A percentile compares a stretch with the other conserved stretches of the same genome.
Conservation (phyloP, 2,888 invertebrate species). For the Tenodera sinensis region DNA sequence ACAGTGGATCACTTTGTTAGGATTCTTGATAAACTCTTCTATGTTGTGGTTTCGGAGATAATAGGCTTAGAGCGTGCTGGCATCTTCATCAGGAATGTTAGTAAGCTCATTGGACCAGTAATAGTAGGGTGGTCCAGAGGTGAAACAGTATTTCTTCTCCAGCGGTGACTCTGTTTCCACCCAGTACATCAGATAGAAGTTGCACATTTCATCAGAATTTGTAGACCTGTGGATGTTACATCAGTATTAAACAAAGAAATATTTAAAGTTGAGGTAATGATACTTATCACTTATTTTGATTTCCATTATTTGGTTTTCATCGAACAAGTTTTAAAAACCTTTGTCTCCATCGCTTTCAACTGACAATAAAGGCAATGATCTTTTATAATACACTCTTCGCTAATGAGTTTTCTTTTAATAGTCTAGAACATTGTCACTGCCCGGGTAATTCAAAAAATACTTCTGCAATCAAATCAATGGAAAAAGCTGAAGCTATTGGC, state of each 20-base stretch:
- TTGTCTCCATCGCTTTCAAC: too few species aligned
- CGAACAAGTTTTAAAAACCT: too few species aligned
- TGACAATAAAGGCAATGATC: too few species aligned
- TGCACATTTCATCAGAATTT: slow-evolving; percentile 91
- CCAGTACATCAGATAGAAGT: slow-evolving; percentile 93
- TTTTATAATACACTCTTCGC: too few species aligned
- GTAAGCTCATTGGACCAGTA: slow-evolving; percentile 73
- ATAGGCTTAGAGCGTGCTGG: slow-evolving; percentile 48
- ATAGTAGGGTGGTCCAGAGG: slow-evolving; percentile 77
- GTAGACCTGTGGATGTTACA: slow-evolving; percentile 58
- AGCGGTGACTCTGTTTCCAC: slow-evolving; percentile 72
- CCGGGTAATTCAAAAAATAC: too few species aligned
- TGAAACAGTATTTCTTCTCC: slow-evolving; percentile 77
- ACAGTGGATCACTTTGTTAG: neutral
- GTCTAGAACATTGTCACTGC: too few species aligned
- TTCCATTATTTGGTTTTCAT: too few species aligned
- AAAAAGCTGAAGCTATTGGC: too few species aligned
- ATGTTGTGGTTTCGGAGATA: neutral
- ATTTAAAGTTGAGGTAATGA: neutral
- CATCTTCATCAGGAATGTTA: slow-evolving; percentile 72
- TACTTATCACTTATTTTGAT: too few species aligned
- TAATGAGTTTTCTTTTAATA: too few species aligned
- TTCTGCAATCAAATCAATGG: too few species aligned
- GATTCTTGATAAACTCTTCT: neutral
- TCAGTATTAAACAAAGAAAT: neutral